Base-by-base conservation (phyloP, 1,140 invertebrate species). In the Pachypeltis micranthus region DNA sequence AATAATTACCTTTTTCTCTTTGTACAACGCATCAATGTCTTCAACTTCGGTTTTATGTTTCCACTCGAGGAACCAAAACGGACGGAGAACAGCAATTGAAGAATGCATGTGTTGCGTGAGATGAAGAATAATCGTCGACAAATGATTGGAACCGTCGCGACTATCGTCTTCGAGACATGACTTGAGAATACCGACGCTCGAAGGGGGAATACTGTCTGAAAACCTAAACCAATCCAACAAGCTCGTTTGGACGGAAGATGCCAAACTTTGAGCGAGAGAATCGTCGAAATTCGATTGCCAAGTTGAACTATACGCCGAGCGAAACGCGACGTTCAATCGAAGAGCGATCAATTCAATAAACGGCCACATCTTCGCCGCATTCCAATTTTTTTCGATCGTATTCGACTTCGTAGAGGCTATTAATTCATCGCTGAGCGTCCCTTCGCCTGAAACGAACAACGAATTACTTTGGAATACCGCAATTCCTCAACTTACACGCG, bases 291-390 rank as follows among this genome's bases (percentile, higher is more conserved):
- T 21, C 4, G 47, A 21, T 10, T 4, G 4, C 47, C 10, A 51
- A 4, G 47, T n/a, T n/a, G n/a, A n/a, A n/a, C n/a, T n/a, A n/a
- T n/a, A n/a, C n/a, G n/a, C n/a, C n/a, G n/a, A n/a, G n/a, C 67
- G 25, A 1, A 62, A 23, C 3, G 31, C 39, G 0, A n/a, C 16
- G 29, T 67, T 65, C 24, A 73, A 68, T 28, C 70, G 55, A 2
- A 69, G 19, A 39, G 75, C 73, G 4, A 76, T 63, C 25, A 75
- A 73, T 29, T 79, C 77, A 24, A 74, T 72, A 28, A 79, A 57
- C 1, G 77, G 77, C 74, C 74, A 78, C 14, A 77, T 39, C 54
- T 74, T 69, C 24, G 70, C 68, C 29, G 68, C 66, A 12, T 58
- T 10, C 7, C 54, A 54, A 14, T 55, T 21, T 21, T 21, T 44